Conservation (phyloP, 37 sponge, comb jelly and placozoan species). For the Bolinopsis microptera region DNA sequence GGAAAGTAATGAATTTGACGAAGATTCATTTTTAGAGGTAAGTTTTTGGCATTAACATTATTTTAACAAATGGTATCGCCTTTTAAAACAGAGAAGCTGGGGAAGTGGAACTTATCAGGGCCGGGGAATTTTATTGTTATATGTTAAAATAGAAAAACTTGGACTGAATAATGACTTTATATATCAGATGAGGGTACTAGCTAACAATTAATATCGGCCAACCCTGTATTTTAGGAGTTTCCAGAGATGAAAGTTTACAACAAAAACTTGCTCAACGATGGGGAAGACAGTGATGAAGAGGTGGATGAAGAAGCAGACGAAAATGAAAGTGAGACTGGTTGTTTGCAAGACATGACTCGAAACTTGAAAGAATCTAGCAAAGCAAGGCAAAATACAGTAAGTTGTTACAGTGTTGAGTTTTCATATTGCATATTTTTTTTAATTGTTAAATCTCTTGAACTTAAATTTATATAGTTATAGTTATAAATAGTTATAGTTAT, state of each 20-base stretch:
- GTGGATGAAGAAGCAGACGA: background rate
- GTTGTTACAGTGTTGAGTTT: background rate
- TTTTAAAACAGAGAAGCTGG: too few species aligned
- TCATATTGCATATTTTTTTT: background rate
- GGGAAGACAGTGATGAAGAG: background rate
- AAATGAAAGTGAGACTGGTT: background rate
- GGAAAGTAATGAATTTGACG: background rate
- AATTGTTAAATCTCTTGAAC: too few species aligned
- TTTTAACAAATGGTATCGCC: too few species aligned
- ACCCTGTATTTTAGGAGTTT: slow-evolving; percentile 14
- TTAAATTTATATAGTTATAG: too few species aligned
- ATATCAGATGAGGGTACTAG: too few species aligned
- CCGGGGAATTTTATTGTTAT: too few species aligned
- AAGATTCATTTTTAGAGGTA: background rate
- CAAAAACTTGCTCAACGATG: background rate
- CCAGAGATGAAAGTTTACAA: background rate
- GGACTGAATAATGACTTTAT: too few species aligned
- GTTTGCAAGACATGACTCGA: background rate
- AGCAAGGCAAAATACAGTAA: background rate
- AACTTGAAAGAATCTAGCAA: background rate
- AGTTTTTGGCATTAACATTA: too few species aligned
- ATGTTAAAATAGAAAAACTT: too few species aligned
- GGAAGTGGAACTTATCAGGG: too few species aligned
- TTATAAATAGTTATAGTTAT: too few species aligned
- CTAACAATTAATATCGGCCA: too few species aligned